These are phyloP conservation scores for Tylochromis polylepis DNA, from an alignment of 2,113 vertebrate species.

Conservation along the genomic window DNA sequence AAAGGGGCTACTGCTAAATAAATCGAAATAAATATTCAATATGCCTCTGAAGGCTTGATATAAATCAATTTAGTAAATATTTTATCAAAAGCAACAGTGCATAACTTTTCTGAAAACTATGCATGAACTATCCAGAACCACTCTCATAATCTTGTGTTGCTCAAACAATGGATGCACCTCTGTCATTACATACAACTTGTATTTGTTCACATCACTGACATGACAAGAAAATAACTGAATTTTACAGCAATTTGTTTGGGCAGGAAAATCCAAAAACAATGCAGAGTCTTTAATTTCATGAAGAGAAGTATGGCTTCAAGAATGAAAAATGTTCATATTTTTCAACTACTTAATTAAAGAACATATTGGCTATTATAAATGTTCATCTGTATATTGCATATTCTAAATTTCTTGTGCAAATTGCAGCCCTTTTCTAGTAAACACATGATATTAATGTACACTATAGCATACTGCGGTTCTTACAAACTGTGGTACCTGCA, in stretches of 20 bases:
- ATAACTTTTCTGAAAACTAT: not conserved
- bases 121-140: not conserved
- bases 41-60: not conserved
- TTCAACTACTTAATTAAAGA: not conserved
- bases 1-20: not conserved
- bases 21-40: not conserved
- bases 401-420: not conserved
- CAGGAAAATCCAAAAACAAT: not conserved
- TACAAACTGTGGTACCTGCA: conserved; percentile 26
- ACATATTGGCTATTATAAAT: not conserved
- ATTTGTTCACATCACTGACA: not conserved
- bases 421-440: not conserved
- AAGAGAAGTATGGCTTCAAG: not conserved
- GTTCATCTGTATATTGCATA: not conserved
- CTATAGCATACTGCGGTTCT: not conserved
- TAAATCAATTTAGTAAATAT: not conserved
- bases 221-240: not conserved
- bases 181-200: not conserved
- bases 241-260: not conserved
- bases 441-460: not conserved
- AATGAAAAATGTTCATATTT: not conserved
- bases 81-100: not conserved
- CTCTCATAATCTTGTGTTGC: not conserved
- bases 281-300: not conserved
- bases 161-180: not conserved